Conservation (phyloP, 2,797 vertebrate species). For the Oophaga sylvatica region DNA sequence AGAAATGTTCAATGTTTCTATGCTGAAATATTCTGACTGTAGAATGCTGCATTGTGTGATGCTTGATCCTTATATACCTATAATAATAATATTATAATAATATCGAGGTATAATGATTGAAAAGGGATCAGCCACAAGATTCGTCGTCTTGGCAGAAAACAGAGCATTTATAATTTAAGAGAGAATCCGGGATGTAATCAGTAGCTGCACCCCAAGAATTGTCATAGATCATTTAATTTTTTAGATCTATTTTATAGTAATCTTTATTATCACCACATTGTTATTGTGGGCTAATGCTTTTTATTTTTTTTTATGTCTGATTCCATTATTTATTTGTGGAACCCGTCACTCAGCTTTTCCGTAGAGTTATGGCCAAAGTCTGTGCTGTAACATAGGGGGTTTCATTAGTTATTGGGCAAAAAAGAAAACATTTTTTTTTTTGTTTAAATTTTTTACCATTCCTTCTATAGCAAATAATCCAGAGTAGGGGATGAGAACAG, state of each 20-base stretch:
- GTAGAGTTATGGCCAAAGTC: too few relatives aligned
- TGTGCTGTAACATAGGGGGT: too few relatives aligned
- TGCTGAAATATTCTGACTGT: neutral
- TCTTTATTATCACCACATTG: neutral
- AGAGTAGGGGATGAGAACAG: too few relatives aligned
- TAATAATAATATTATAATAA: neutral
- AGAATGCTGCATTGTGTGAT: neutral
- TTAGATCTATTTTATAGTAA: neutral
- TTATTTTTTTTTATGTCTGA: neutral
- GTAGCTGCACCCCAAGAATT: neutral
- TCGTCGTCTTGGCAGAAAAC: neutral
- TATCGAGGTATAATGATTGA: too few relatives aligned
- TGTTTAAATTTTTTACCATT: too few relatives aligned
- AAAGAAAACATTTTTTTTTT: too few relatives aligned
- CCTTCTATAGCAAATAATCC: too few relatives aligned
- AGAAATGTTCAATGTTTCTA: neutral
- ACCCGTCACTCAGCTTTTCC: too few relatives aligned
- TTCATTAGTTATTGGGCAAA: too few relatives aligned
- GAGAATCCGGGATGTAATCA: neutral
- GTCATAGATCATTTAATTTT: neutral
- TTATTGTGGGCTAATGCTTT: neutral
- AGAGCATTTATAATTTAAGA: neutral
- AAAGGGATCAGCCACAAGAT: neutral
- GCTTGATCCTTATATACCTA: neutral
- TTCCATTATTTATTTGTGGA: neutral